Conservation (phyloP, 2,797 vertebrate genomes). For the Tarsius wallacei region DNA sequence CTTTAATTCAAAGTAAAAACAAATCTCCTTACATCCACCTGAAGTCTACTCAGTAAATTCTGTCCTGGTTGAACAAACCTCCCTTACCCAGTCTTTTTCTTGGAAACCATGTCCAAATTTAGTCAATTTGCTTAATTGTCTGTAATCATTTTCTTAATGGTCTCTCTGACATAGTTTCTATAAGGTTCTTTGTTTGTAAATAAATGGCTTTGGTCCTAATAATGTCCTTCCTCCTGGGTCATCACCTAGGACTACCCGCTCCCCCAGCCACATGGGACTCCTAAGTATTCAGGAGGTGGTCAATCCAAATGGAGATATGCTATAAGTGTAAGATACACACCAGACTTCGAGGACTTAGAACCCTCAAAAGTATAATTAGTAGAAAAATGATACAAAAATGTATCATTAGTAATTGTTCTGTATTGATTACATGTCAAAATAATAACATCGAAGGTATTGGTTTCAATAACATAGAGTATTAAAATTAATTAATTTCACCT, state of each 20-base stretch:
- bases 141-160: not conserved
- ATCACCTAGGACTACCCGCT: not conserved
- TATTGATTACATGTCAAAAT: conserved; percentile 11
- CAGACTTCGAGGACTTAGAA: not conserved
- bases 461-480: conserved; percentile 51
- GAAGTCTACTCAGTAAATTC: conserved; percentile 17
- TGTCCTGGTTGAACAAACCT: not conserved
- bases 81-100: conserved; percentile 12
- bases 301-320: not conserved
- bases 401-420: not conserved
- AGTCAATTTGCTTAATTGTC: conserved; percentile 42
- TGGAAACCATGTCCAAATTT: not conserved
- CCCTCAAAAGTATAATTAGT: not conserved
- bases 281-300: not conserved
- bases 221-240: not conserved
- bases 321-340: not conserved
- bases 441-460: not conserved
- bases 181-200: not conserved
- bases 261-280: too few species aligned
- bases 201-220: not conserved
- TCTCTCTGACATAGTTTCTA: not conserved
- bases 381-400: not conserved
- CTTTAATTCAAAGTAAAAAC: conserved; percentile 44
- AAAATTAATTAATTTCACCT: conserved; percentile 35
- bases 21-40: not conserved